A percentile compares a stretch with the other conserved stretches of the same genome.
These are phyloP conservation scores for Blennius ocellaris DNA, from an alignment of 2,113 vertebrate species.

Conservation along the genomic window DNA sequence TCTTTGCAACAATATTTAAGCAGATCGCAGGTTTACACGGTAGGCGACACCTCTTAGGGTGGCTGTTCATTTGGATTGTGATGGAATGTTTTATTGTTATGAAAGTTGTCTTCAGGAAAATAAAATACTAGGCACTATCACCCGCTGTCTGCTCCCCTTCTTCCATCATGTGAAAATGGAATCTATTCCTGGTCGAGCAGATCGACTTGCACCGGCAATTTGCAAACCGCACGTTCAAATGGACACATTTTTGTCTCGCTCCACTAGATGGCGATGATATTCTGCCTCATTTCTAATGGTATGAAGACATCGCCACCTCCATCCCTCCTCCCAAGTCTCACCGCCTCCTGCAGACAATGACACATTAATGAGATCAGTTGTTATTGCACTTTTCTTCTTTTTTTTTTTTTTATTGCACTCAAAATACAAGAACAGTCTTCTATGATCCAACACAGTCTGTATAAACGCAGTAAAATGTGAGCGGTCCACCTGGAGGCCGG, in stretches of 20 bases:
- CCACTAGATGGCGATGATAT: conserved; percentile 32
- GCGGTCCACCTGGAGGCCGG: background rate
- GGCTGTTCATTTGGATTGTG: conserved; percentile 69
- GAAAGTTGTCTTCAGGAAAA: conserved; percentile 74
- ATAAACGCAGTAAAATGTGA: conserved; percentile 42
- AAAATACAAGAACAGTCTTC: conserved; percentile 77
- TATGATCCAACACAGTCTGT: conserved; percentile 62
- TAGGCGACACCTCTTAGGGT: conserved; percentile 45
- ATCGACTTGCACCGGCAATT: too few relatives aligned
- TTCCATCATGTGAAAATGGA: background rate
- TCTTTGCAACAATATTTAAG: conserved; percentile 33
- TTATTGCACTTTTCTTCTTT: conserved; percentile 69
- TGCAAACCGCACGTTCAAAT: too few relatives aligned
- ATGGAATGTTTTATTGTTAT: conserved; percentile 78
- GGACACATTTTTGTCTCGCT: background rate
- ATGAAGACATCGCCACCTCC: background rate
- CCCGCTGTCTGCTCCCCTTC: background rate
- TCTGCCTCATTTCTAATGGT: background rate
- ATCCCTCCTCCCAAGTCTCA: background rate
- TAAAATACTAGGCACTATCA: conserved; percentile 78
- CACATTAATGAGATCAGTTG: conserved; percentile 4
- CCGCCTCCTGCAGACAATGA: conserved; percentile 15
- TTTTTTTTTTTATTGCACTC: conserved; percentile 83
- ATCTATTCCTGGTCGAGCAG: too few relatives aligned
- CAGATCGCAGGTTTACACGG: conserved; percentile 60